phyloP scores from a whole-genome alignment of 2,113 vertebrate species.

The Paramisgurnus dabryanus region DNA sequence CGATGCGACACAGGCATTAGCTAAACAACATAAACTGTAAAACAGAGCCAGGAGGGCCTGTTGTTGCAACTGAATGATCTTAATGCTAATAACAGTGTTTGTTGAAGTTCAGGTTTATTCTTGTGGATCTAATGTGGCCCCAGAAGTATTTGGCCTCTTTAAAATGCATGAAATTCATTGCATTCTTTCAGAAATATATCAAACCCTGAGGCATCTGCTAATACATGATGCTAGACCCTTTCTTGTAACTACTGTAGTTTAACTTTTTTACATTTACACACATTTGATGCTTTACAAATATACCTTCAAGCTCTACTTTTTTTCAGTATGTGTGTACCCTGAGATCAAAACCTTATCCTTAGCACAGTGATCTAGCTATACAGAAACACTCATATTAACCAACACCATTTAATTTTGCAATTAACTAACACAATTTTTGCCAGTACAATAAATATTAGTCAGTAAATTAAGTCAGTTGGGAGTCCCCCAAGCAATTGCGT shows the following conservation, averaged over 20 bases:
- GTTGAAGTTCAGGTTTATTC: neutral
- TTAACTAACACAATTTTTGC: neutral
- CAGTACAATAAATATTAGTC: neutral
- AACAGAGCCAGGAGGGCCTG: neutral
- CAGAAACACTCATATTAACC: too few species aligned
- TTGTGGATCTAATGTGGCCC: neutral
- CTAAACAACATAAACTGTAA: constrained; percentile 4
- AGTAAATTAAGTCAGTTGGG: too few species aligned
- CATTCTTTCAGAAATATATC: neutral
- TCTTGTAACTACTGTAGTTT: neutral
- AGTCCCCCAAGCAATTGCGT: neutral
- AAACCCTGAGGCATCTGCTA: too few species aligned
- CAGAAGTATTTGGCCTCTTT: neutral
- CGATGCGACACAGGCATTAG: neutral
- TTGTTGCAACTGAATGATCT: neutral
- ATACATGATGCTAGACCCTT: neutral
- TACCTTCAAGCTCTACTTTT: too few species aligned
- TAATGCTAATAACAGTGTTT: neutral
- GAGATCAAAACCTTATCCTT: too few species aligned
- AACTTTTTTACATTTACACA: neutral
- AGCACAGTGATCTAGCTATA: too few species aligned
- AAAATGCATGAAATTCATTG: neutral
- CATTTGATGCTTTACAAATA: too few species aligned
- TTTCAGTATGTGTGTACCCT: too few species aligned
- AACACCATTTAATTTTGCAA: too few species aligned